phyloP scores from a whole-genome alignment of 2,888 invertebrate genomes.

The Hemistola chrysoprasaria region DNA sequence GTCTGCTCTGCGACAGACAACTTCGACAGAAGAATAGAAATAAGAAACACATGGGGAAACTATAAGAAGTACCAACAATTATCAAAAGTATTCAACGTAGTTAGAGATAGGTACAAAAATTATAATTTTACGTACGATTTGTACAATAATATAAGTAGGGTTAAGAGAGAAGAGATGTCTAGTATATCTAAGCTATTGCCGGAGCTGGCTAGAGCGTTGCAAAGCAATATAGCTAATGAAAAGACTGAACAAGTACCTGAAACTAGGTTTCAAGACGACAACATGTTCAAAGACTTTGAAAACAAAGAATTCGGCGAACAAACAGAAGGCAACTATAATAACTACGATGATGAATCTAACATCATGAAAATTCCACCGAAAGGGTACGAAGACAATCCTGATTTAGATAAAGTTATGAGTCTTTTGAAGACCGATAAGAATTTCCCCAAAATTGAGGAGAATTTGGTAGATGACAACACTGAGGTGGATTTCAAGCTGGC shows the following conservation, averaged over 20 bases:
- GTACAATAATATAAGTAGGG: slow-evolving; percentile 42
- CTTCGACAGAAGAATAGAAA: slow-evolving; percentile 84
- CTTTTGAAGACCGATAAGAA: slow-evolving; percentile 48
- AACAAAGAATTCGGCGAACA: slow-evolving; percentile 60
- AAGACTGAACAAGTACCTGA: slow-evolving; percentile 49
- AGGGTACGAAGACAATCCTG: slow-evolving; percentile 55
- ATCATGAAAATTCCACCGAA: slow-evolving; percentile 74
- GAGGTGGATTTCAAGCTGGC: slow-evolving; percentile 61
- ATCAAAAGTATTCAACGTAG: slow-evolving; percentile 47
- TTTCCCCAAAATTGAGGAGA: slow-evolving; percentile 39
- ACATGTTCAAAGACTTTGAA: slow-evolving; percentile 67
- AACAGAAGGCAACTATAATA: slow-evolving; percentile 48
- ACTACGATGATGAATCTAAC: slow-evolving; percentile 64
- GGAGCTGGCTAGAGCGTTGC: slow-evolving; percentile 60
- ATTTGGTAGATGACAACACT: slow-evolving; percentile 28
- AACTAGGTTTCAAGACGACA: slow-evolving; percentile 38
- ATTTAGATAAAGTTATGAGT: slow-evolving; percentile 51
- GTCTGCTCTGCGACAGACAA: slow-evolving; percentile 89
- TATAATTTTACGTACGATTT: slow-evolving; percentile 66
- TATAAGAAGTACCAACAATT: slow-evolving; percentile 58
- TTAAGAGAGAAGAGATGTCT: slow-evolving; percentile 47
- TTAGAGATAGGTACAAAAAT: slow-evolving; percentile 55
- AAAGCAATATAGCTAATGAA: slow-evolving; percentile 44
- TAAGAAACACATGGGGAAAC: slow-evolving; percentile 88
- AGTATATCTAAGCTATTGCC: slow-evolving; percentile 57